phyloP scores from a whole-genome alignment of 2,888 invertebrate genomes.

The Dolichopus griseipennis region DNA sequence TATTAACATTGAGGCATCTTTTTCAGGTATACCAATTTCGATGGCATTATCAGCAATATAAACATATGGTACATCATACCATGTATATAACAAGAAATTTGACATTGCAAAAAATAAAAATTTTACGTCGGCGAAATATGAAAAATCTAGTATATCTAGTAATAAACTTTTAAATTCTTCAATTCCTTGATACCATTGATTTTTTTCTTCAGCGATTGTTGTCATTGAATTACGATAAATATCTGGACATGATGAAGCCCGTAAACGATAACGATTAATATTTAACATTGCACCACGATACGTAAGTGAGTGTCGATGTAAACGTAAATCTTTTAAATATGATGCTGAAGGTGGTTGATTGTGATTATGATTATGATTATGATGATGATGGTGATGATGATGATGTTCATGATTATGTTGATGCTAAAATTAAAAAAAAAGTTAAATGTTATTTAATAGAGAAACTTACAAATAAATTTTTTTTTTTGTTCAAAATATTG shows the following conservation, averaged over 20 bases:
- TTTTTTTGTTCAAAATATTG: too few relatives aligned
- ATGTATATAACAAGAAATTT: conserved; percentile 82
- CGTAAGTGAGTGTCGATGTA: conserved; percentile 70
- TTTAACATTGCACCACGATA: conserved; percentile 81
- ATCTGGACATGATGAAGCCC: conserved; percentile 85
- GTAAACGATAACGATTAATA: conserved; percentile 66
- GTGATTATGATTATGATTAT: conserved; percentile 8
- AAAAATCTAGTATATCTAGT: conserved; percentile 71
- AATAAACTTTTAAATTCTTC: conserved; percentile 70
- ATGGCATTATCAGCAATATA: conserved; percentile 76
- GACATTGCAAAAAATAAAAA: conserved; percentile 75
- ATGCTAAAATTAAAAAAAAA: too few relatives aligned
- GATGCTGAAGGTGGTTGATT: conserved; percentile 36
- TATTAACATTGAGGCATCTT: conserved; percentile 70
- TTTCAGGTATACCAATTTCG: conserved; percentile 60
- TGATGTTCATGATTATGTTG: neutral
- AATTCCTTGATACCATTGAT: conserved; percentile 62
- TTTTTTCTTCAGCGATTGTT: conserved; percentile 66
- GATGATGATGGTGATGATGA: neutral
- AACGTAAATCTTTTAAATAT: conserved; percentile 62
- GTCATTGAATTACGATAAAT: conserved; percentile 81
- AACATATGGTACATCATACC: conserved; percentile 90
- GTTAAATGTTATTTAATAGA: too few relatives aligned
- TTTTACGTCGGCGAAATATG: conserved; percentile 63
- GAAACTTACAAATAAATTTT: too few relatives aligned